Percentiles rank a stretch among this genome's conserved stretches.
Conservation (phyloP, 2,888 invertebrate species). For the Lissonota sp. region DNA sequence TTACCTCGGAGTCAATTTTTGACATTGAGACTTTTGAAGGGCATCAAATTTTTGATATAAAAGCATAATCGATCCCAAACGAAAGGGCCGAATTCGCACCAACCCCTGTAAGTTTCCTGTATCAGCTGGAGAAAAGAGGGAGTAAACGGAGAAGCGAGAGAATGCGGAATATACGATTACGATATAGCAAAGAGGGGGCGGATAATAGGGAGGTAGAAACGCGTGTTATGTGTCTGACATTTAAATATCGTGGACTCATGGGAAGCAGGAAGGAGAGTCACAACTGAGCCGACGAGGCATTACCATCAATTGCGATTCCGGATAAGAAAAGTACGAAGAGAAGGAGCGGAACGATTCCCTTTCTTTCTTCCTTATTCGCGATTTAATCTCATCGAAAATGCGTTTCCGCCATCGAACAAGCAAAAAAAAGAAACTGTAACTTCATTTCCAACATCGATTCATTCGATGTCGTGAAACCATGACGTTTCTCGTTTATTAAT, state of each 20-base stretch:
- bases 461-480: not conserved
- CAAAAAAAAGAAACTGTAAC: not conserved
- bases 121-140: slow-evolving; percentile 21
- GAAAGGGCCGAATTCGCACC: not conserved
- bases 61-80: no score
- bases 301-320: slow-evolving; percentile 77
- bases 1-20: no score
- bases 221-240: slow-evolving; percentile 82
- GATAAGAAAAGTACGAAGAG: slow-evolving; percentile 67
- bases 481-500: no score
- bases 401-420: not conserved
- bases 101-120: not conserved
- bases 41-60: no score
- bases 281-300: slow-evolving; percentile 54
- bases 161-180: not conserved
- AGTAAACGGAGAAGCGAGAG: slow-evolving; percentile 6
- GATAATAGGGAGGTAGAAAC: slow-evolving; percentile 25
- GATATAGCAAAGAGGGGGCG: slow-evolving; percentile 9
- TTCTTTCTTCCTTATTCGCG: not conserved
- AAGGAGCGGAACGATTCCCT: slow-evolving; percentile 2
- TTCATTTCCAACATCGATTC: not conserved
- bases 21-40: no score
- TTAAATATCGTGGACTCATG: slow-evolving; percentile 80
- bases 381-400: not conserved
- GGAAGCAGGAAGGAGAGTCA: slow-evolving; percentile 42